A percentile compares a stretch with the other conserved stretches of the same genome.
Evolutionary conservation across 1,140 invertebrate genomes (phyloP).

Genomic region (Megalonaias nervosa): DNA sequence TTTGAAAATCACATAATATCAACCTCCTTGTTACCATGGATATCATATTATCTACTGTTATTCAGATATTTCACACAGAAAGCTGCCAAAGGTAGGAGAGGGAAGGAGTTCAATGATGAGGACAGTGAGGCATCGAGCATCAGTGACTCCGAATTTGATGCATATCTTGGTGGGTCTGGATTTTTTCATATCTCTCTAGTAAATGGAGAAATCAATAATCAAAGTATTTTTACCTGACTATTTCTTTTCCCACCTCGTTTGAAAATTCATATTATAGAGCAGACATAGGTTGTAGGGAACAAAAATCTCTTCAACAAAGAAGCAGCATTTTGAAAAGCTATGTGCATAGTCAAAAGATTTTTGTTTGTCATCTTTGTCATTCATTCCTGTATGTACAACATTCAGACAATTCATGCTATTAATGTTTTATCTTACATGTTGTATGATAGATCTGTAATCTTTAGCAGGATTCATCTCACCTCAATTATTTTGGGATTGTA

Average conservation of each 20-base stretch:
- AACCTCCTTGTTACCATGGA: not conserved
- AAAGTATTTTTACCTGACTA: conserved; percentile 11
- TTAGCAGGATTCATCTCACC: too few species aligned
- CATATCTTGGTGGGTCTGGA: conserved; percentile 62
- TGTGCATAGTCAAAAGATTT: not conserved
- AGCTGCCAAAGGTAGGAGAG: conserved; percentile 52
- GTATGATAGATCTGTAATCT: too few species aligned
- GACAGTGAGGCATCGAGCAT: conserved; percentile 86
- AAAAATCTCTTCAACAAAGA: not conserved
- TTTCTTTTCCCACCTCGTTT: not conserved
- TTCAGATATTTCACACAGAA: conserved; percentile 62
- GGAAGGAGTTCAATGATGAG: conserved; percentile 68
- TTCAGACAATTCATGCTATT: too few species aligned
- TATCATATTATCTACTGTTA: conserved; percentile 5
- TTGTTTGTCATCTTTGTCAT: too few species aligned
- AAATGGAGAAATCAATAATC: conserved; percentile 21
- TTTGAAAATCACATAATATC: not conserved
- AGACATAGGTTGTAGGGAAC: not conserved
- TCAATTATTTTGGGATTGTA: too few species aligned
- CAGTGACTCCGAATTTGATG: conserved; percentile 88
- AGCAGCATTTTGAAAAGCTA: not conserved
- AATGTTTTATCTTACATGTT: too few species aligned
- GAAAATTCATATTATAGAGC: not conserved
- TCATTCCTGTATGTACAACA: too few species aligned
- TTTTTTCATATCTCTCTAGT: not conserved